Conservation (phyloP, 2,888 invertebrate species). For the Copidosoma aretas region DNA sequence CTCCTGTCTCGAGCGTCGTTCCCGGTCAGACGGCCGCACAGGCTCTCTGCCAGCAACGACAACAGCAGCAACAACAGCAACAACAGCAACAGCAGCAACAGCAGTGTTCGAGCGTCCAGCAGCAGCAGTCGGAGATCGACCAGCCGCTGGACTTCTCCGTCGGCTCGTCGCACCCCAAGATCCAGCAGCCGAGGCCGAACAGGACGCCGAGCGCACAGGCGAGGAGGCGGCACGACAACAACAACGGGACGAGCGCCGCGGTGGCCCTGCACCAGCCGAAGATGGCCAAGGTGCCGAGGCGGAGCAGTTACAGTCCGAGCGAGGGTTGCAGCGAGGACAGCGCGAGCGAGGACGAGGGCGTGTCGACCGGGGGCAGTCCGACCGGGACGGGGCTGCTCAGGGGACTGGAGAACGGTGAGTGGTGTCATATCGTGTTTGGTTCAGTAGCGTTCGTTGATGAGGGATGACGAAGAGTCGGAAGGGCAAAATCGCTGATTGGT, state of each 20-base stretch:
- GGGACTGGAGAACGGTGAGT: constrained; percentile 58
- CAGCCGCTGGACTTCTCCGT: constrained; percentile 80
- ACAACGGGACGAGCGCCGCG: constrained; percentile 50
- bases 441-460: too few relatives aligned
- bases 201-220: constrained; percentile 49
- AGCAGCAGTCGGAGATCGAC: constrained; percentile 60
- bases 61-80: constrained; percentile 8
- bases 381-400: constrained; percentile 57
- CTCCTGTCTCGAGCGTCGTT: too few relatives aligned
- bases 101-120: constrained; percentile 15
- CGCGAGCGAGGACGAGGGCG: constrained; percentile 59
- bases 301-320: constrained; percentile 60
- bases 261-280: constrained; percentile 48
- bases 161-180: constrained; percentile 63
- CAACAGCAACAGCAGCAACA: constrained; percentile 14
- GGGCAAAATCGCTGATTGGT: too few relatives aligned
- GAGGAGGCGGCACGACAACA: constrained; percentile 51
- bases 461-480: too few relatives aligned
- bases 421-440: too few relatives aligned
- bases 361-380: constrained; percentile 59
- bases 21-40: constrained; percentile 26
- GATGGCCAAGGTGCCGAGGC: constrained; percentile 35
- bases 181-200: constrained; percentile 36
- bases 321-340: constrained; percentile 57
- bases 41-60: constrained; percentile 13